Base-by-base conservation (phyloP, 1,140 invertebrate species). In the Drosophila pandora region DNA sequence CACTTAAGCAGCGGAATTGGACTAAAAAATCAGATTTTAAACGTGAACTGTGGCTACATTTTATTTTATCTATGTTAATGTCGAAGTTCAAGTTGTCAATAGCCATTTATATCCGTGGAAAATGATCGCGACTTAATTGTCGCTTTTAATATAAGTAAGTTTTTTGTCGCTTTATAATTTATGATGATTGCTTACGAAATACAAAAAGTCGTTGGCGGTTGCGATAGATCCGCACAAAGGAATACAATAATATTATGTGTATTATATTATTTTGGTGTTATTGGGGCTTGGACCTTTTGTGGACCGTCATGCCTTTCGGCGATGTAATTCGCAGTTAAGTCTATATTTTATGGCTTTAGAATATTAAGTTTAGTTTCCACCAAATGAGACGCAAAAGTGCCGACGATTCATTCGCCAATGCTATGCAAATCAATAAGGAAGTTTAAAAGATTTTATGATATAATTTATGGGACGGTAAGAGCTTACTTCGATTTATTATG, bases 141-240 rank as follows among this genome's bases (percentile, higher is more conserved):
- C 3, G 39, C 39, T 41, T 41, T 6, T 41, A 8, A 17, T 45
- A 45, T 2, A 45, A 45, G 2, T 43, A 7, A 13, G 39, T 25
- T 28, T 59, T 21, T 37, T 54, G 41, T 45, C 37, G 41, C 25
- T 58, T 25, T 37, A 63, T 60, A 82, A 81, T 77, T 65, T 81
- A 87, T 85, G 82, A 41, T 82, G 61, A 84, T 87, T 63, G 55
- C 50, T 77, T 41, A 67, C 76, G 4, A 74, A 85, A 77, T 57
- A 73, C 61, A 62, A 74, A 84, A 70, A 58, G 58, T 52, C 59
- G 34, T 25, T 56, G 49, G 25, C 58, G 49, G 55, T 85, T 59
- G 81, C 63, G 47, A 87, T 64, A 58, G 63, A 53, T 64, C 41
- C 69, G 47, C 28, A 45, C 37, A 22, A 55, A 43, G 34, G 34